Evolutionary conservation across 2,113 vertebrate species (phyloP).

Genomic region (Rostratula benghalensis): DNA sequence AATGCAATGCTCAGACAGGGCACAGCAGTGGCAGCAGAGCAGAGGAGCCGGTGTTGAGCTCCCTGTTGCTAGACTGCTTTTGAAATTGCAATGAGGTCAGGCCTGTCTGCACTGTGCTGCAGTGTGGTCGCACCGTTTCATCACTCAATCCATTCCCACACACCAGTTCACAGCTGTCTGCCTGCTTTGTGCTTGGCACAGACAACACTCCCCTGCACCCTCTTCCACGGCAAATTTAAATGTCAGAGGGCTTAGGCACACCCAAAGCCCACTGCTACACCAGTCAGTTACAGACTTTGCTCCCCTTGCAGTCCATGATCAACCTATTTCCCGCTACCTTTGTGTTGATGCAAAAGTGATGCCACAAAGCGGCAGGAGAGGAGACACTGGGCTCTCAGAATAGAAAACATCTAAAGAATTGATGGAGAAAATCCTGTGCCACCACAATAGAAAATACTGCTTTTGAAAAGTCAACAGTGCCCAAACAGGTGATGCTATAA

Average conservation of each 20-base stretch:
- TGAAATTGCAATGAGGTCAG: neutral
- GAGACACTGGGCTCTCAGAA: neutral
- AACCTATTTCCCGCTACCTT: neutral
- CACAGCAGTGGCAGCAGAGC: rapidly evolving
- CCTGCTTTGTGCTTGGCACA: neutral
- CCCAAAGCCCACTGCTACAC: neutral
- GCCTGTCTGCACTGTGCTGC: neutral
- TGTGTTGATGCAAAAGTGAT: neutral
- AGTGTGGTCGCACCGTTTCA: rapidly evolving
- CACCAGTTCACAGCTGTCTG: neutral
- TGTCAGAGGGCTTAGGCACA: neutral
- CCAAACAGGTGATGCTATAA: neutral
- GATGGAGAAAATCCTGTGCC: neutral
- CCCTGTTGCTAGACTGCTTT: neutral
- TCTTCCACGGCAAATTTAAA: neutral
- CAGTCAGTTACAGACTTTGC: neutral
- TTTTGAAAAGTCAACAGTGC: neutral
- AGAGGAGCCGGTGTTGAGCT: neutral
- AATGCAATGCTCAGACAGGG: neutral
- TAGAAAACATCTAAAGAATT: neutral
- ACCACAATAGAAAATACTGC: neutral
- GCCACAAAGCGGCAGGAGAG: neutral
- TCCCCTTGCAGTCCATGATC: neutral
- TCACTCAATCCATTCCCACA: neutral
- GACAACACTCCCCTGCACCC: neutral